phyloP scores from a whole-genome alignment of 2,113 vertebrate genomes.

The Arvicanthis niloticus region DNA sequence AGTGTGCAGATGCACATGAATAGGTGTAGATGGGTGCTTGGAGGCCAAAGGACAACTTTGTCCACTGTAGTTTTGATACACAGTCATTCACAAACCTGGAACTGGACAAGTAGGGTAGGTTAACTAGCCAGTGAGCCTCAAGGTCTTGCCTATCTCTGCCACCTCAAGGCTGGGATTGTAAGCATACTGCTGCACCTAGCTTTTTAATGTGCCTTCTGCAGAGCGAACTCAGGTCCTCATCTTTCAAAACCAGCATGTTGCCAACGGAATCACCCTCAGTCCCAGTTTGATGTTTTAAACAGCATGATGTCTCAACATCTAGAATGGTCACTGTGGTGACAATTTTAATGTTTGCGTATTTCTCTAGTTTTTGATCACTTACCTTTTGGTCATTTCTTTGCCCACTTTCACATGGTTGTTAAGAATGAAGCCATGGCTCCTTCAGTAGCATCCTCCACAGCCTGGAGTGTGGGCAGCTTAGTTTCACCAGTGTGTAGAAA shows the following conservation, averaged over 20 bases:
- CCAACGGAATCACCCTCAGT: too few relatives aligned
- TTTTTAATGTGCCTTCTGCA: background rate
- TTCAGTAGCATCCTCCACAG: rapidly evolving
- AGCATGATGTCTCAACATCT: rapidly evolving
- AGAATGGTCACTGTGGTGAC: background rate
- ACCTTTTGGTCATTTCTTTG: background rate
- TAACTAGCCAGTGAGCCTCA: background rate
- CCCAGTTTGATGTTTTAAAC: background rate
- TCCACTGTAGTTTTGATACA: background rate
- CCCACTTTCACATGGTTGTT: too few relatives aligned
- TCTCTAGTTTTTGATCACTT: background rate
- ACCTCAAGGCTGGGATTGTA: background rate
- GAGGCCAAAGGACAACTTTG: background rate
- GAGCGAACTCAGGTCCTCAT: too few relatives aligned
- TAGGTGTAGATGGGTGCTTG: background rate
- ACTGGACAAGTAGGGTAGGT: background rate
- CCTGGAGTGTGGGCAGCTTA: background rate
- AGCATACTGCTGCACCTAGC: too few relatives aligned
- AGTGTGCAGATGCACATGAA: background rate
- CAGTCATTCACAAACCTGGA: background rate
- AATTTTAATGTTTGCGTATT: background rate
- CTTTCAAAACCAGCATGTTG: too few relatives aligned
- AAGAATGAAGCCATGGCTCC: background rate
- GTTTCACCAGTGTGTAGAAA: background rate
- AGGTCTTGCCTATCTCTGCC: background rate